Base-by-base conservation (phyloP, 2,888 invertebrate genomes). In the Megastigmus dorsalis region DNA sequence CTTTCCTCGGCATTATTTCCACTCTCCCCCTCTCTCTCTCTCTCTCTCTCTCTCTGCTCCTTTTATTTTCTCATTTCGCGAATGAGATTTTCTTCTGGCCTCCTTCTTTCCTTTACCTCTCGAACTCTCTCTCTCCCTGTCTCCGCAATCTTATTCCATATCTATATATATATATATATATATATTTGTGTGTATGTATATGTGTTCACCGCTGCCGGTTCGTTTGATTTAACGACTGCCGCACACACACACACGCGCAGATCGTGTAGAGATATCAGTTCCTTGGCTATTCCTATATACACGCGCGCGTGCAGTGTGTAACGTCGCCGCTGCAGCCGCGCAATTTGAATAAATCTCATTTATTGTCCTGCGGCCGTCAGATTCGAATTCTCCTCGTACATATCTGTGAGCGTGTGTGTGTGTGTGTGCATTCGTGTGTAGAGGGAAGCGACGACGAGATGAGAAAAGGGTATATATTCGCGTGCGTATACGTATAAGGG, bases 301-400 rank as follows among this genome's bases (percentile, higher is more conserved):
- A n/a, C n/a, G n/a, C 3, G 15, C 13, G 26, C 10, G 26, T 9
- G 6, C 52, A 10, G 28, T 38, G 26, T 30, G 23, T 18, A 13
- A 33, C 45, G 54, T 50, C 26, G 52, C 48, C 33, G 45, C 62
- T 55, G 54, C 66, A 43, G 36, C 23, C 55, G 52, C 60, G 66
- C 74, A 75, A 75, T 75, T 75, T 75, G 70, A 75, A 75, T 75
- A 75, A 75, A 75, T 75, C 74, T 75, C 70, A 75, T 75, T 75
- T 75, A 75, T 75, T 60, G 74, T 74, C 63, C 62, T 65, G 69
- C 52, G 65, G 69, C 57, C 41, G 63, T 54, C 62, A n/a, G 74
- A 68, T 74, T 63, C 67, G 68, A 68, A 74, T 73, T 73, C 66
- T 62, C n/a, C n/a, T n/a, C n/a, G n/a, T n/a, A n/a, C n/a, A n/a